Conservation (phyloP, 2,797 vertebrate species). For the Malacoctenus gilli region DNA sequence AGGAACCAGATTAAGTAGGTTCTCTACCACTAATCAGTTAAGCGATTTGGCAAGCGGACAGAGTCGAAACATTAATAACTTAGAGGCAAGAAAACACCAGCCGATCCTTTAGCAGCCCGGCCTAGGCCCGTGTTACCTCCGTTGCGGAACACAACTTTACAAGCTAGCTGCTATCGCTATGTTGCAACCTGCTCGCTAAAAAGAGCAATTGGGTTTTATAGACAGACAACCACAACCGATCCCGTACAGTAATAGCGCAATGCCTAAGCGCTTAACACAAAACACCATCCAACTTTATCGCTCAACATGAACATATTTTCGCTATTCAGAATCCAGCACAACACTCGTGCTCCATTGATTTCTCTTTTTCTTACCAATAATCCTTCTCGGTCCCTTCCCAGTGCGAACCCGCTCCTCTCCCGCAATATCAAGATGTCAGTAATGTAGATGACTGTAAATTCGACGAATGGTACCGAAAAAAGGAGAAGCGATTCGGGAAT, state of each 20-base stretch:
- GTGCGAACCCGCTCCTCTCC: constrained; percentile 84
- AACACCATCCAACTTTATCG: not conserved
- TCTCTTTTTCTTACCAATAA: constrained; percentile 84
- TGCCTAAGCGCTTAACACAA: not conserved
- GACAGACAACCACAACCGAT: constrained; percentile 26
- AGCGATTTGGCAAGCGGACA: constrained; percentile 56
- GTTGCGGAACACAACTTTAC: constrained; percentile 75
- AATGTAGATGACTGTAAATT: constrained; percentile 44
- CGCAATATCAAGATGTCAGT: constrained; percentile 65
- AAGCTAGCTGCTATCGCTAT: constrained; percentile 63
- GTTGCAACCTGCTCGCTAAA: constrained; percentile 36
- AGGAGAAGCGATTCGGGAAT: constrained; percentile 46
- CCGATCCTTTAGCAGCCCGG: constrained; percentile 55
- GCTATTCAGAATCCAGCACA: constrained; percentile 53
- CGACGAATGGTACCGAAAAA: constrained; percentile 33
- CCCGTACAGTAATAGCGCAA: not conserved
- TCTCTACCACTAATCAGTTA: constrained; percentile 53
- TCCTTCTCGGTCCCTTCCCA: constrained; percentile 86
- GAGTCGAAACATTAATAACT: constrained; percentile 70
- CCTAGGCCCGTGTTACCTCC: constrained; percentile 60
- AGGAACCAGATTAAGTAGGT: constrained; percentile 8
- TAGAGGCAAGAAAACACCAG: constrained; percentile 63
- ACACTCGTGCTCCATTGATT: constrained; percentile 77
- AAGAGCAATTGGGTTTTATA: constrained; percentile 16
- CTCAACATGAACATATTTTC: not conserved